Evolutionary conservation across 2,113 vertebrate genomes (phyloP), one percentile per base, ranked within the genome.

Genomic region (Oenanthe melanoleuca): DNA sequence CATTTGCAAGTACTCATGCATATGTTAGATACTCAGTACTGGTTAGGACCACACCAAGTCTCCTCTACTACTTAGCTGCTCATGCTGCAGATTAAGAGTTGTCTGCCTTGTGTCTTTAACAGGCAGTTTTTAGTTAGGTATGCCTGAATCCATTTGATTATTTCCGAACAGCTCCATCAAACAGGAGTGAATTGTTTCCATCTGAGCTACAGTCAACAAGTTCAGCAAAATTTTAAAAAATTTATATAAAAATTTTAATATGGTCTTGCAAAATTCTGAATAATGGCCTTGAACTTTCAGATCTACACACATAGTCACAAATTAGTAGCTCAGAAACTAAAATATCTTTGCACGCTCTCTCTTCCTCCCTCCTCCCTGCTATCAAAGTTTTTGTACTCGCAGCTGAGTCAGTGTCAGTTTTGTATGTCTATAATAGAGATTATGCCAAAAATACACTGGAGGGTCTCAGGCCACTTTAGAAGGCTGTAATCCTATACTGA

Each of bases 391-490:
- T 91, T 61, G 9, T 42, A 66, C n/a, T 89, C 13, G 31, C 38
- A 91, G 45, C 11, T 92, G 10, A 93, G 18, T 16, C 59, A 31
- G 42, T 55, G 53, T 67, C 79, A 59, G 38, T 59, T 89, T 88
- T 63, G 40, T 23, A 67, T 31, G 24, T 56, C 60, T 70, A 0
- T 65, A 47, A 57, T 85, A 82, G 34, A 86, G 9, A 82, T 52
- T 70, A 47, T 38, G 34, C n/a, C 47, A 88, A 83, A 83, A 88
- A 80, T 24, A 20, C 50, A 64, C 56, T 21, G 40, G 38, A 80
- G 50, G 52, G 42, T 79, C 81, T 93, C 75, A 94, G 74, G 61
- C 29, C 50, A 88, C 78, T 92, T 86, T 52, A 91, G 66, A 88
- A 88, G 34, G 26, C 55, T 82, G 45, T 77, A 82, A 65, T 53